Base-by-base conservation (phyloP, 2,888 invertebrate species). In the Drosophila hawaiiensis region DNA sequence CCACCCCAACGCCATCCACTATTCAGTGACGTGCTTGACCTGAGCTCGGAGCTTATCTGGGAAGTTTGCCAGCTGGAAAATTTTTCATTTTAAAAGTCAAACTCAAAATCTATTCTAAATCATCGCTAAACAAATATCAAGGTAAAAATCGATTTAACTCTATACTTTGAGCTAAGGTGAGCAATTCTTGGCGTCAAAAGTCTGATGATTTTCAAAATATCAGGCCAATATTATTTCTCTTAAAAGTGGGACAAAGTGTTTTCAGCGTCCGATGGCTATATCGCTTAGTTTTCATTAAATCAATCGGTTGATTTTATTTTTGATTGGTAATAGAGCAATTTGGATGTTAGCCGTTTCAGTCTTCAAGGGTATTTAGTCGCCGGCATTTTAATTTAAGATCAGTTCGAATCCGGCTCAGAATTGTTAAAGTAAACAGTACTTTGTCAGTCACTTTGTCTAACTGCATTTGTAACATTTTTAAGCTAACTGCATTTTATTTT, bases 1-100 rank as follows among this genome's bases (percentile, higher is more conserved):
- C 31, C 9, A 29, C 39, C 53, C 55, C 28, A 16, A 5, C 1
- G 19, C n/a, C 31, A 22, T 10, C 12, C 39, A 54, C 29, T 41
- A 25, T 28, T 29, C 37, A 54, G 25, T 33, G 7, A 9, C 28
- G 16, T 25, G 6, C 9, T 16, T 47, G 58, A 64, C 58, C 64
- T 22, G 28, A 55, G 31, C 33, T 35, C 56, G 7, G 7, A 35
- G 37, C 33, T 35, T 12, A 9, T n/a, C 22, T 39, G 50, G 41
- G 52, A 28, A 25, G 16, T 43, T 47, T 41, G 47, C 9, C 68
- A 78, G 74, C 68, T 76, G 35, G 25, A 60, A 49, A 52, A 59
- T n/a, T 37, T 41, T 35, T 16, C 16, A 55, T 55, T 37, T 3
- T 5, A 16, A n/a, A 47, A 25, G 68, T 68, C 47, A 31, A 67